These are phyloP conservation scores for Elegia similella DNA, from an alignment of 2,888 invertebrate genomes.

Conservation along the genomic window DNA sequence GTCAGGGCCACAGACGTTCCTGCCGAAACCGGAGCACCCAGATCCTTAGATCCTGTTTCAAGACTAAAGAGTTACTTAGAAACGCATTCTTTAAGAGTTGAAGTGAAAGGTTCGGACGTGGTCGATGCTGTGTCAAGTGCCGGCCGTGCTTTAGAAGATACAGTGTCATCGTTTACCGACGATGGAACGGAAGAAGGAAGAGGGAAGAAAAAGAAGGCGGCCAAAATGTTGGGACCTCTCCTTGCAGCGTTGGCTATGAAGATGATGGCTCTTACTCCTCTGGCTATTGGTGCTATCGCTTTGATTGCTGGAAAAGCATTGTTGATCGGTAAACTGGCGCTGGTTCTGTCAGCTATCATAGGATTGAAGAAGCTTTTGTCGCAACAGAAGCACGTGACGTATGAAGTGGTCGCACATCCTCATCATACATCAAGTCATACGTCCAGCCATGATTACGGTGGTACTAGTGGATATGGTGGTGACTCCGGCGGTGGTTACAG, in stretches of 20 bases:
- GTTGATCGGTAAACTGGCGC: conserved; percentile 91
- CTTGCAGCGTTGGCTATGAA: conserved; percentile 89
- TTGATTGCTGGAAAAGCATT: conserved; percentile 93
- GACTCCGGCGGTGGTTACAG: conserved; percentile 80
- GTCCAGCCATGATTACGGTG: conserved; percentile 84
- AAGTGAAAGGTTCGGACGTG: conserved; percentile 92
- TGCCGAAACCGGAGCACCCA: conserved; percentile 89
- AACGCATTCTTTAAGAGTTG: conserved; percentile 91
- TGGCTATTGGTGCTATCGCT: conserved; percentile 91
- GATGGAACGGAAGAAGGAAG: conserved; percentile 86
- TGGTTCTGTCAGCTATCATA: conserved; percentile 91
- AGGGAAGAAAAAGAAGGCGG: conserved; percentile 92
- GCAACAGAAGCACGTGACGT: conserved; percentile 92
- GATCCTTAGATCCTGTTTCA: conserved; percentile 85
- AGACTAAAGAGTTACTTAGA: conserved; percentile 89
- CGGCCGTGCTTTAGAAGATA: conserved; percentile 90
- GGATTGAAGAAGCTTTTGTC: conserved; percentile 91
- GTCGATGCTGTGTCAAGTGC: conserved; percentile 90
- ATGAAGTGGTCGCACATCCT: conserved; percentile 93
- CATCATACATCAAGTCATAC: conserved; percentile 87
- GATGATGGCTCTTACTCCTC: conserved; percentile 88
- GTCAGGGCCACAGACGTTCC: conserved; percentile 87
- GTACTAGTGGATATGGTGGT: conserved; percentile 84
- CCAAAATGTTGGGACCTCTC: conserved; percentile 89
- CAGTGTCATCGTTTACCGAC: conserved; percentile 83